A percentile compares a stretch with the other conserved stretches of the same genome.
phyloP scores from a whole-genome alignment of 2,113 vertebrate species.

The Paratilapia polleni region DNA sequence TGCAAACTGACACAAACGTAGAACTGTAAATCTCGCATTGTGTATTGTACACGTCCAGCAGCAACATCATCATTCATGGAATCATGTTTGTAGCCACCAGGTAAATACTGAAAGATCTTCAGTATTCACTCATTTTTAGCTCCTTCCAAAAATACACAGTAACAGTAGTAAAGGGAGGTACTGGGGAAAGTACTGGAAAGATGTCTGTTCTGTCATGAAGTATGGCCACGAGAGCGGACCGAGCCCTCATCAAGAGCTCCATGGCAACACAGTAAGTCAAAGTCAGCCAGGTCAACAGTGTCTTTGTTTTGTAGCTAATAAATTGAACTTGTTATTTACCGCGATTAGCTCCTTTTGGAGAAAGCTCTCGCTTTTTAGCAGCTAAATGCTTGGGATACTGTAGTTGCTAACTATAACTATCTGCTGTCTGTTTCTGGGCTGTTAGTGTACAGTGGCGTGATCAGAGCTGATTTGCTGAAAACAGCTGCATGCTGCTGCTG shows the following conservation, averaged over 20 bases:
- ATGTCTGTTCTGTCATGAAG: not conserved
- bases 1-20: no score
- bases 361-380: not conserved
- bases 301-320: not conserved
- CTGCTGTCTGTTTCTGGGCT: not conserved
- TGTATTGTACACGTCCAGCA: no score
- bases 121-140: no score
- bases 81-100: no score
- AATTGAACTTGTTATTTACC: not conserved
- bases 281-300: not conserved
- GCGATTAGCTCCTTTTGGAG: no score
- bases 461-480: not conserved
- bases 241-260: not conserved
- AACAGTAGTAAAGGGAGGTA: not conserved
- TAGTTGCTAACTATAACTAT: not conserved
- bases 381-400: not conserved
- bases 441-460: not conserved
- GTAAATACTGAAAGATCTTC: no score
- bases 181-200: not conserved
- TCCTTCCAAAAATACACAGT: no score
- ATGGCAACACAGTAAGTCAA: not conserved
- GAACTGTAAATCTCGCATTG: no score
- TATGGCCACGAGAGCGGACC: not conserved
- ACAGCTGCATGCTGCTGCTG: not conserved
- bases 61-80: no score